Evolutionary conservation across 2,797 vertebrate species (phyloP), one percentile per base, ranked within the genome.

Genomic region (Diceros bicornis): DNA sequence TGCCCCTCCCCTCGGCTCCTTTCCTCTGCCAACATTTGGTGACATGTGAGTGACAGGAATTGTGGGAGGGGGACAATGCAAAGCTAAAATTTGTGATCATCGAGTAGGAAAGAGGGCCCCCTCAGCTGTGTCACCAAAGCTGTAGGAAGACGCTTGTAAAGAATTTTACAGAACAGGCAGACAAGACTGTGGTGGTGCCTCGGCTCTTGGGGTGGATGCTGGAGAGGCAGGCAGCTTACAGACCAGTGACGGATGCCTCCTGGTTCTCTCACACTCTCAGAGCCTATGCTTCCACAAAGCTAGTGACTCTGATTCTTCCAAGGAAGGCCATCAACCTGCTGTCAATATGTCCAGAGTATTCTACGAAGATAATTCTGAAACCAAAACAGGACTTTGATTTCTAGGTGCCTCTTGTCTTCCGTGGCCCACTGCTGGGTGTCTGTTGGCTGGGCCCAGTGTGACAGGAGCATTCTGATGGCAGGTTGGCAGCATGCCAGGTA

Each of bases 361-460:
- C 16, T 18, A 18, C 9, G 17, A 74, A 59, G 50, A 23, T 77
- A 72, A 55, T 82, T 41, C 72, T 32, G 17, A 92, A 61, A 61
- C 7, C 0, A 8, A 34, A 64, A 25, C 4, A 68, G 34, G 7
- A 7, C 55, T 84, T 78, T 29, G 21, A 7, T 74, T 66, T 41
- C 21, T 41, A 14, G 44, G 2, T 16, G 20, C 13, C 3, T 29
- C 29, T 62, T 55, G 11, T 52, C 37, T 83, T n/a, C 37, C 84
- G 57, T 14, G 13, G 84, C 3, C 12, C 10, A 17, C 8, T 18
- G 11, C 7, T 27, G 5, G 34, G 17, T 68, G 34, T 72, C 34
- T 20, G n/a, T 32, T n/a, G 21, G 16, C 44, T 0, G 0, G 50
- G 59, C 2, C 7, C 0, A 9, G 61, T 2, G 10, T 44, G 64